These are phyloP conservation scores for Trissoscelio sp. DNA, from an alignment of 2,888 invertebrate genomes.

Conservation along the genomic window DNA sequence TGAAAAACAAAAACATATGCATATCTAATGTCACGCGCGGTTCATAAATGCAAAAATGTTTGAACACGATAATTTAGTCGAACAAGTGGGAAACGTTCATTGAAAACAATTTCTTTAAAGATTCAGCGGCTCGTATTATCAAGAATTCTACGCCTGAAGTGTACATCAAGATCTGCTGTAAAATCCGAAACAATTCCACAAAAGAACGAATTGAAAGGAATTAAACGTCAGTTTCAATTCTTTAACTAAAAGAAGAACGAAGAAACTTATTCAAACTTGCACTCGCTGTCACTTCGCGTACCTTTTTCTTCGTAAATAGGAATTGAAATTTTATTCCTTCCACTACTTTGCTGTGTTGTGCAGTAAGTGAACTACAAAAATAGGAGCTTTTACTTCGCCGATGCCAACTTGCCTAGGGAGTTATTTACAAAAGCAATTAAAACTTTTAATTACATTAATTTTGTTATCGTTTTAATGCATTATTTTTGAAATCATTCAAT, in stretches of 20 bases:
- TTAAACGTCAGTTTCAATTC: conserved; percentile 55
- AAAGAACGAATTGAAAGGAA: conserved; percentile 38
- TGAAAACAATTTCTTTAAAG: conserved; percentile 3
- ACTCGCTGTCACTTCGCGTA: conserved; percentile 28
- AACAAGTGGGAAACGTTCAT: neutral
- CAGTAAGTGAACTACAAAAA: conserved; percentile 24
- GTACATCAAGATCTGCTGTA: conserved; percentile 12
- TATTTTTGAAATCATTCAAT: conserved; percentile 26
- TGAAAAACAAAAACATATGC: too few relatives aligned
- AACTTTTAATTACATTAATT: conserved; percentile 39
- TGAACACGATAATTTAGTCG: conserved; percentile 10
- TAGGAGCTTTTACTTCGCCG: conserved; percentile 12
- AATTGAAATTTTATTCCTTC: conserved; percentile 49
- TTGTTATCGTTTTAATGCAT: conserved; percentile 19
- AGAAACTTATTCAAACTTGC: conserved; percentile 41
- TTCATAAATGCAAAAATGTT: neutral
- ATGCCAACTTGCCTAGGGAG: neutral
- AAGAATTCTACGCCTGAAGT: conserved; percentile 15
- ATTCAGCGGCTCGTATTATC: conserved; percentile 1
- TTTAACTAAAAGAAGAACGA: conserved; percentile 32
- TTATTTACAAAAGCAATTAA: conserved; percentile 45
- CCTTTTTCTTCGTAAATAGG: conserved; percentile 21
- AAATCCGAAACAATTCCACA: conserved; percentile 37
- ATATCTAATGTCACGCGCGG: neutral
- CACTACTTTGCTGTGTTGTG: conserved; percentile 34